Base-by-base conservation (phyloP, 1,140 invertebrate species). In the Drosophila lacertosa region DNA sequence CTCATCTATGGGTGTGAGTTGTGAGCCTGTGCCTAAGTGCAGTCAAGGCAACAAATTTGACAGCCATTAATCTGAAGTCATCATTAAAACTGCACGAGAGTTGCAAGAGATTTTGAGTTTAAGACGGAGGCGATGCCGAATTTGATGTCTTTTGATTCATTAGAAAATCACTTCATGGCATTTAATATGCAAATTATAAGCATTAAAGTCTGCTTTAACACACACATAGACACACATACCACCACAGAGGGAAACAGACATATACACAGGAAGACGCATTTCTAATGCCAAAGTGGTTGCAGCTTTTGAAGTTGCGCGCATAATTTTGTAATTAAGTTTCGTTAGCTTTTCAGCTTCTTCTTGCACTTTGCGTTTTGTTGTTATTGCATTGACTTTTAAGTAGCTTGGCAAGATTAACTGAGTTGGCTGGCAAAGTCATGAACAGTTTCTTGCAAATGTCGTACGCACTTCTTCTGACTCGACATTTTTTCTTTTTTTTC, bases 321-420 rank as follows among this genome's bases (percentile, higher is more conserved):
- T 83, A 83, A 83, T 83, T 83, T 83, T 83, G 80, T 83, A 84
- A 83, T 83, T 83, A 83, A 83, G 80, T 83, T 82, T 84, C 65
- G 59, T 74, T 72, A 53, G 32, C 44, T 68, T 37, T 51, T 55
- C 50, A 15, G n/a, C 42, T 65, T 68, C 55, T 54, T 35, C 47
- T 35, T 62, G 69, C 72, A 73, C 67, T 80, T 79, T 76, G 63
- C 60, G 67, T 66, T 72, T 74, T 79, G 80, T 76, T 83, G 79
- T 59, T 83, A 53, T 64, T 65, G 80, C 81, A 83, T 80, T 83
- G 80, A 83, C 80, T 83, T 80, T 83, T 83, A 83, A 84, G 80
- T 80, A 84, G 80, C 80, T 83, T 84, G 67, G 53, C 68, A 73
- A 77, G 80, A 83, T 83, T 84, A 84, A 84, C 80, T 84, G 80